phyloP scores from a whole-genome alignment of 2,113 vertebrate species.

The Eleginops maclovinus region DNA sequence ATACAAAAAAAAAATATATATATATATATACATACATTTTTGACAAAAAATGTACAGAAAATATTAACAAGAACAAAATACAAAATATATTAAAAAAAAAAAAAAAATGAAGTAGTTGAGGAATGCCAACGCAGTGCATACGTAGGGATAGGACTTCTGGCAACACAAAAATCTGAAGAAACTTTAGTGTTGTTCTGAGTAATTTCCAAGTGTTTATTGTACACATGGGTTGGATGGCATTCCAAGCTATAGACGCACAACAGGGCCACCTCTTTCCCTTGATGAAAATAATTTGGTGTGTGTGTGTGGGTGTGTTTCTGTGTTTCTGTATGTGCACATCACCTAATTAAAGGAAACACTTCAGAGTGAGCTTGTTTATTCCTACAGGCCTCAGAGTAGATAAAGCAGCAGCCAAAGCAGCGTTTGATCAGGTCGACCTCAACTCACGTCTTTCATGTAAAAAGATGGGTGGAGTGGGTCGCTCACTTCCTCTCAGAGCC shows the following conservation, averaged over 20 bases:
- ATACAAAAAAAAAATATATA: too few relatives aligned
- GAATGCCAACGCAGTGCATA: too few relatives aligned
- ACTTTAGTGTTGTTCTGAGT: too few relatives aligned
- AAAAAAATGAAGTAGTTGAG: not conserved
- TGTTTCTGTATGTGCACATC: constrained; percentile 24
- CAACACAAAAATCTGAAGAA: not conserved
- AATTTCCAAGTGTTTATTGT: constrained; percentile 5
- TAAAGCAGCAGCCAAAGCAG: constrained; percentile 18
- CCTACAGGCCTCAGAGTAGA: constrained; percentile 38
- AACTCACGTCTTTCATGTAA: constrained; percentile 38
- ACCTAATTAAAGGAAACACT: constrained; percentile 70
- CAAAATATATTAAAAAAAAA: too few relatives aligned
- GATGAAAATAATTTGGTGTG: constrained; percentile 41
- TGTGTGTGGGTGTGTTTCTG: not conserved
- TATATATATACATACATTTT: too few relatives aligned
- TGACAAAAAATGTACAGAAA: too few relatives aligned
- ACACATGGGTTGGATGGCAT: constrained; percentile 15
- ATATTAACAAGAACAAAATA: too few relatives aligned
- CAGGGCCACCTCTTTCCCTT: constrained; percentile 16
- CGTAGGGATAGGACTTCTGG: too few relatives aligned
- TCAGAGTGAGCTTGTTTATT: constrained; percentile 58
- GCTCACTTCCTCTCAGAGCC: constrained; percentile 54
- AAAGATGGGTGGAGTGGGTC: constrained; percentile 60
- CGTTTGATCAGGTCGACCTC: constrained; percentile 34
- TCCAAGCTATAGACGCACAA: constrained; percentile 7